Conservation (phyloP, 2,797 vertebrate genomes). For the Anniella stebbinsi region DNA sequence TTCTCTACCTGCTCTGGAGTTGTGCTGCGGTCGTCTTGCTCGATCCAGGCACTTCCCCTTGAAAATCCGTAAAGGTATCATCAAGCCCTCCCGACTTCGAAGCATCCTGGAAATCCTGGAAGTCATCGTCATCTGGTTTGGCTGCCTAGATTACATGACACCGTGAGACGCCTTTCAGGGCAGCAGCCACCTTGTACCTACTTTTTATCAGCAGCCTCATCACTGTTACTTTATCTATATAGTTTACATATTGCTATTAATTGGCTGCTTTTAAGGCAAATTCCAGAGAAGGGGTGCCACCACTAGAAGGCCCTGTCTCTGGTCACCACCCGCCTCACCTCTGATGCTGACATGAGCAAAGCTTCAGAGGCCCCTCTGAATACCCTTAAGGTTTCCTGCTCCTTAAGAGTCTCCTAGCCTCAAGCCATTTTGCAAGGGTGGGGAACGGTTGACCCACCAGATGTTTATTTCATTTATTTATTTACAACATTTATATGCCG, state of each 20-base stretch:
- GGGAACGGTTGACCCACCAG: no score
- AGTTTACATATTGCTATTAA: background rate
- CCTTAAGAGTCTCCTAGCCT: no score
- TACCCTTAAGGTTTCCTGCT: no score
- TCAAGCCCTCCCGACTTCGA: conserved; percentile 89
- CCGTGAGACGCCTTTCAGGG: background rate
- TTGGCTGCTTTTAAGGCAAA: background rate
- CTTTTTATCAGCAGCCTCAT: background rate
- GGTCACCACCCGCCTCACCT: no score
- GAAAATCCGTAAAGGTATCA: conserved; percentile 92
- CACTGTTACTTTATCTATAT: background rate
- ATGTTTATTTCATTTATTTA: no score
- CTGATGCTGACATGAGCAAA: no score
- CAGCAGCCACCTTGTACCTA: background rate
- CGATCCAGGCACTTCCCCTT: conserved; percentile 83
- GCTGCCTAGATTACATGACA: conserved; percentile 78
- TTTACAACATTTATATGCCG: no score
- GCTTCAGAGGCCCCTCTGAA: no score
- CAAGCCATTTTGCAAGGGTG: no score
- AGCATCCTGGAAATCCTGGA: conserved; percentile 98
- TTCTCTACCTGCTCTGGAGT: conserved; percentile 87
- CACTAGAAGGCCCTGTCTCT: no score
- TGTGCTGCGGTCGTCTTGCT: conserved; percentile 80
- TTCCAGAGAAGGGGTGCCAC: background rate
- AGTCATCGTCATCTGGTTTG: conserved; percentile 95